Conservation (phyloP, 2,113 vertebrate genomes). For the Notarius quadriscutis region DNA sequence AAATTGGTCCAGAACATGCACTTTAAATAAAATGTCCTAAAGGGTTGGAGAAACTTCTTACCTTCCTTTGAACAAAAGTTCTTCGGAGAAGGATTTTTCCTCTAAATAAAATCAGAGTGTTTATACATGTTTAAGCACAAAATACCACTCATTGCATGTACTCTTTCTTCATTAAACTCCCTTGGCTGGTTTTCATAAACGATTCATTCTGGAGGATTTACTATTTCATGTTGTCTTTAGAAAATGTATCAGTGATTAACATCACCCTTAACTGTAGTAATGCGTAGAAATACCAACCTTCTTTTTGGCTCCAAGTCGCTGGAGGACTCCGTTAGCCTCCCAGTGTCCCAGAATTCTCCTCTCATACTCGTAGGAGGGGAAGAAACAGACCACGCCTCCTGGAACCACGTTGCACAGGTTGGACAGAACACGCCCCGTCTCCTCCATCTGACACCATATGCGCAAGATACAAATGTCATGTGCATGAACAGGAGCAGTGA, state of each 20-base stretch:
- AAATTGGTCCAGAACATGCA: too few species aligned
- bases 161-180: not conserved
- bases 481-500: not conserved
- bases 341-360: slow-evolving; percentile 81
- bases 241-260: not conserved
- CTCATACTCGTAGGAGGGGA: slow-evolving; percentile 91
- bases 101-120: not conserved
- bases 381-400: slow-evolving; percentile 92
- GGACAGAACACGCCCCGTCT: slow-evolving; percentile 84
- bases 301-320: slow-evolving; percentile 80
- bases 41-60: not conserved
- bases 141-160: not conserved
- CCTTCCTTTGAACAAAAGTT: not conserved
- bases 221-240: not conserved
- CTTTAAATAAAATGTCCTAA: not conserved
- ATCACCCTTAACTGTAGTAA: not conserved
- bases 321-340: slow-evolving; percentile 80
- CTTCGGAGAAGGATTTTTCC: not conserved
- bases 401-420: slow-evolving; percentile 90
- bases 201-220: not conserved
- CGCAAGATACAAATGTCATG: not conserved
- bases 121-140: not conserved
- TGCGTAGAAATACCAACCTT: slow-evolving; percentile 70
- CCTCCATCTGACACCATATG: slow-evolving; percentile 81
- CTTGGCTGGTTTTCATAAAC: not conserved